Evolutionary conservation across 2,113 vertebrate genomes (phyloP).

Genomic region (Lamprologus sp.): DNA sequence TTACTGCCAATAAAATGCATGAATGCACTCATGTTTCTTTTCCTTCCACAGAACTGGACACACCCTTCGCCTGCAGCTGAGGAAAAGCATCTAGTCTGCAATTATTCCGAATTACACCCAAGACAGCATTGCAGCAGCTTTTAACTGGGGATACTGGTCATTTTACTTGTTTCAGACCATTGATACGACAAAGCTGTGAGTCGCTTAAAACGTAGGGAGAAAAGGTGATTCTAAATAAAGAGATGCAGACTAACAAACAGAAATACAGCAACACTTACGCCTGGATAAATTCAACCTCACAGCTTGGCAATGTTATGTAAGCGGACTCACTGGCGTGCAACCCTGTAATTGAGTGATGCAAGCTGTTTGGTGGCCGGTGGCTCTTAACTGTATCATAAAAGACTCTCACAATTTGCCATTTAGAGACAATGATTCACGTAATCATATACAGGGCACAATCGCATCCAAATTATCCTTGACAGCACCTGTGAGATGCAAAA

Average conservation of each 20-base stretch:
- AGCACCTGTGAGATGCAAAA: background rate
- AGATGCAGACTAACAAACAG: background rate
- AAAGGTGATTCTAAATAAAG: background rate
- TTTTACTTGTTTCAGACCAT: slow-evolving; percentile 22
- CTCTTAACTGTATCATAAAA: background rate
- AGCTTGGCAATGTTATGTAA: background rate
- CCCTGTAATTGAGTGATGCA: background rate
- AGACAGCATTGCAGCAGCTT: slow-evolving; percentile 1
- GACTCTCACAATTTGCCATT: background rate
- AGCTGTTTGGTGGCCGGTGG: background rate
- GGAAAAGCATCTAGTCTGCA: slow-evolving; percentile 42
- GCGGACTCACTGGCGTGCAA: background rate
- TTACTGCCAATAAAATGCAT: slow-evolving; percentile 6
- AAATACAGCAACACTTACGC: background rate
- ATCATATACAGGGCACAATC: background rate
- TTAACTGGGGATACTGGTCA: background rate
- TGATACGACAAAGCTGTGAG: background rate
- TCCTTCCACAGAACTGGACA: slow-evolving; percentile 10
- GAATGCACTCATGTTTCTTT: background rate
- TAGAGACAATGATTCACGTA: background rate
- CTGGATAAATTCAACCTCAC: background rate
- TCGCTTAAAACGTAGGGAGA: background rate
- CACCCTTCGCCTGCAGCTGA: slow-evolving; percentile 41
- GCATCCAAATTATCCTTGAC: background rate
- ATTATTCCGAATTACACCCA: slow-evolving; percentile 56